These are phyloP conservation scores for Balearica regulorum DNA, from an alignment of 2,797 vertebrate species.

Conservation along the genomic window DNA sequence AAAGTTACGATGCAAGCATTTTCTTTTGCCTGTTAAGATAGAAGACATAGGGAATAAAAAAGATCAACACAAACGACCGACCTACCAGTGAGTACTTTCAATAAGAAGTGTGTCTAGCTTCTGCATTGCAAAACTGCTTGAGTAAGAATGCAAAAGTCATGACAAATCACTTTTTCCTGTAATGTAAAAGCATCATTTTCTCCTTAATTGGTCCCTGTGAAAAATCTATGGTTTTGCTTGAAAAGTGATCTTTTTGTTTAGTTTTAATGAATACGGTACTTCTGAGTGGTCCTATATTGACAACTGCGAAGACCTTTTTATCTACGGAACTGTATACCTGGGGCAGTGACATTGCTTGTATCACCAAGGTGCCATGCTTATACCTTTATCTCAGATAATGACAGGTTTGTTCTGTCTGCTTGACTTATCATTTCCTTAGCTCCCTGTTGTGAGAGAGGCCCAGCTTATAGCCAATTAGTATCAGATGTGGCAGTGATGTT, in stretches of 20 bases:
- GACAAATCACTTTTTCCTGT: conserved; percentile 3
- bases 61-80: neutral
- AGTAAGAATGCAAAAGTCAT: conserved; percentile 14
- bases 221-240: neutral
- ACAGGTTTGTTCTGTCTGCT: conserved; percentile 11
- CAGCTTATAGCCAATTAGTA: conserved; percentile 40
- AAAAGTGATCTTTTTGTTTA: neutral
- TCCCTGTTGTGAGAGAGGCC: neutral
- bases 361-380: neutral
- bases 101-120: neutral
- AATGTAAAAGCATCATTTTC: neutral
- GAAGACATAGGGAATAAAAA: conserved; percentile 32
- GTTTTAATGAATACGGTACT: conserved; percentile 24
- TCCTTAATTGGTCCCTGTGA: conserved; percentile 27
- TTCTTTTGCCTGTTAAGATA: neutral
- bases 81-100: neutral
- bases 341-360: neutral
- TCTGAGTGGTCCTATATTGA: neutral
- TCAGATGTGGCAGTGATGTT: neutral
- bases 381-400: conserved; percentile 1
- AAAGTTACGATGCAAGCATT: conserved; percentile 29
- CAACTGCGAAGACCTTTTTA: neutral
- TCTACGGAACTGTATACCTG: neutral
- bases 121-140: conserved; percentile 13
- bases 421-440: neutral